Evolutionary conservation across 2,888 invertebrate genomes (phyloP).

Genomic region (Rhagium mordax): DNA sequence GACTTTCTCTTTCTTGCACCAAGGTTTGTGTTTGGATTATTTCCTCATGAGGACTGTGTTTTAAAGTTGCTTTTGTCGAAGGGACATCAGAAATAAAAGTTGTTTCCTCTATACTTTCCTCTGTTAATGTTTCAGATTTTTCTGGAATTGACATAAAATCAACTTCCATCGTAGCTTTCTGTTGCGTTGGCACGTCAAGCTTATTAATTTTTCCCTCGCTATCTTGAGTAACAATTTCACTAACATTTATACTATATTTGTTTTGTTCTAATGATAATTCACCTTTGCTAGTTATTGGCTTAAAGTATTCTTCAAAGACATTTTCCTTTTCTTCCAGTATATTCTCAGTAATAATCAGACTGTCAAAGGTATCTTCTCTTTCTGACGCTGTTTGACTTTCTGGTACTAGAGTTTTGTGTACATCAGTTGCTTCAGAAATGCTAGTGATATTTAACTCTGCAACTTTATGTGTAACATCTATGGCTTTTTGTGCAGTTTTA

Average conservation of each 20-base stretch:
- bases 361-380: constrained; percentile 70
- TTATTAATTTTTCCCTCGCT: constrained; percentile 63
- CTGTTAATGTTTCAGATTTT: constrained; percentile 55
- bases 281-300: constrained; percentile 71
- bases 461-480: constrained; percentile 65
- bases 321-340: constrained; percentile 71
- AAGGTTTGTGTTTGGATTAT: constrained; percentile 62
- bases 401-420: constrained; percentile 51
- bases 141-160: constrained; percentile 69
- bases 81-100: constrained; percentile 29
- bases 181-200: constrained; percentile 56
- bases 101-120: constrained; percentile 47
- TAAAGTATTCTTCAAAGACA: constrained; percentile 68
- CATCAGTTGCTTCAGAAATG: constrained; percentile 58
- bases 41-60: constrained; percentile 61
- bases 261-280: constrained; percentile 71
- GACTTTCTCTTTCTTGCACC: constrained; percentile 65
- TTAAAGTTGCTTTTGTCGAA: constrained; percentile 58
- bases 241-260: constrained; percentile 69
- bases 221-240: constrained; percentile 62
- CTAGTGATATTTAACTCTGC: constrained; percentile 65
- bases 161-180: constrained; percentile 65
- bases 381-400: constrained; percentile 63
- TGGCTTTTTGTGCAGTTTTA: constrained; percentile 59
- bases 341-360: constrained; percentile 71